Conservation (phyloP, 2,888 invertebrate genomes). For the Phymatocera aterrima region DNA sequence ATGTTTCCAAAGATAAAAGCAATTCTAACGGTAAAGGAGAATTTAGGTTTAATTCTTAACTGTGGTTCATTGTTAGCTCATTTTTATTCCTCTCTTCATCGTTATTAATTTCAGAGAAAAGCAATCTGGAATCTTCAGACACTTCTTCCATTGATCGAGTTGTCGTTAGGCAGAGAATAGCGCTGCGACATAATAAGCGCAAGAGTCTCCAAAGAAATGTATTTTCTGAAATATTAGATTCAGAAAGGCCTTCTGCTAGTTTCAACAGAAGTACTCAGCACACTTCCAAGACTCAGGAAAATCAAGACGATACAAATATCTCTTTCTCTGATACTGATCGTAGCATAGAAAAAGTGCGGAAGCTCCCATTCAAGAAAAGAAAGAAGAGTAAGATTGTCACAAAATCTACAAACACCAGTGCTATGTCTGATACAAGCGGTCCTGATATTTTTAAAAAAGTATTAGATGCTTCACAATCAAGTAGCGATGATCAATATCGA, state of each 20-base stretch:
- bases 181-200: neutral
- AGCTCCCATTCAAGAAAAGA: neutral
- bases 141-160: neutral
- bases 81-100: no score
- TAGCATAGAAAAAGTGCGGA: conserved; percentile 1
- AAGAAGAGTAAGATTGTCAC: neutral
- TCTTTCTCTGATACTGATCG: neutral
- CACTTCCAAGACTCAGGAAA: neutral
- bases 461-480: neutral
- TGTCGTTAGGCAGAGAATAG: neutral
- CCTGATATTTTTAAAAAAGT: neutral
- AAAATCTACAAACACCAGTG: neutral
- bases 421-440: neutral
- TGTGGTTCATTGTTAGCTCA: neutral
- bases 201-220: neutral
- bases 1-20: neutral
- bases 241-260: neutral
- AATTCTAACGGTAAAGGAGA: neutral
- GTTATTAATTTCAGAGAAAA: no score
- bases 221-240: conserved; percentile 6
- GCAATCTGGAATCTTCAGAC: neutral
- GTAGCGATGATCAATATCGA: neutral
- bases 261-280: neutral
- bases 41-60: neutral
- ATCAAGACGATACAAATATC: neutral